Evolutionary conservation across 2,888 invertebrate species (phyloP), one percentile per base, ranked within the genome.

Genomic region (Cistogaster globosa): DNA sequence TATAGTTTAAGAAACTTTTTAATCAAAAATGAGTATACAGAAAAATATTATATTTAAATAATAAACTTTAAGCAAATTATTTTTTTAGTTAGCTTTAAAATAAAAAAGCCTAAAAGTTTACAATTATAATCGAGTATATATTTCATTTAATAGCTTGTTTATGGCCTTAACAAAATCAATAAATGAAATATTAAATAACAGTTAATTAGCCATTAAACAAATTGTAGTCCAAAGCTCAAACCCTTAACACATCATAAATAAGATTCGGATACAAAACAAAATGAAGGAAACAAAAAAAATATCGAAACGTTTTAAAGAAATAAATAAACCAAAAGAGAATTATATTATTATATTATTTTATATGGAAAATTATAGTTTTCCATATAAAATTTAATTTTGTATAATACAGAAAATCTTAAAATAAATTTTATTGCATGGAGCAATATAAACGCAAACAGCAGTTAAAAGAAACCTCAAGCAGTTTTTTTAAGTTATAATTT

Each of bases 141-240:
- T 48, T 63, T 57, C 55, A 80, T 76, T 76, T 80, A 45, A 67
- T 71, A 58, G 38, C 57, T 67, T 60, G 36, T 68, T 76, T 22
- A 62, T 76, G 68, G 65, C 51, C 51, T 65, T 57, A 42, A 57
- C 26, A 12, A 63, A 36, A 55, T 55, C n/a, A 55, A 63, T 42
- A 65, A 36, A 22, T 6, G 16, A 22, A 26, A 58, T 16, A 71
- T 45, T 63, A 63, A 62, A 63, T 48, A 42, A 69, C 20, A 48
- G 38, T 63, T 76, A 63, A 76, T 71, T 71, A 20, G 45, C 32
- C 69, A 79, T 53, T 60, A 58, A 82, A 76, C 76, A 68, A 62
- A 74, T 38, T 48, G 11, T n/a, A 36, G 1, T 51, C n/a, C 57
- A 58, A 65, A 11, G 6, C 16, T 11, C 6, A 32, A 12, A 16